phyloP scores from a whole-genome alignment of 2,888 invertebrate genomes.

The Linhomoeus sp. region DNA sequence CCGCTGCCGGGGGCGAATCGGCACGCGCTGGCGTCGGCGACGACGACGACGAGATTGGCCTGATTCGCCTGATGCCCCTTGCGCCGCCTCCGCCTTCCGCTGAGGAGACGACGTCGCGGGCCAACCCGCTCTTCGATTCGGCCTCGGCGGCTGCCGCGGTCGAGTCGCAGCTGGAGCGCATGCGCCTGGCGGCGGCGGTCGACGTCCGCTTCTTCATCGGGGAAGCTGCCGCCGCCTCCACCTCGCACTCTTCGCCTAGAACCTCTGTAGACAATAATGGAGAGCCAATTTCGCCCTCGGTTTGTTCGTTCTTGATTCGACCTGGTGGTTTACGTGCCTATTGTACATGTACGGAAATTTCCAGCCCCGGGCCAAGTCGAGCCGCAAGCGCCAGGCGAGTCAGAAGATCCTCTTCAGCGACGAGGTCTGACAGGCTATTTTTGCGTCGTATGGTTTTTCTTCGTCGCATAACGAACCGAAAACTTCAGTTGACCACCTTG shows the following conservation, averaged over 20 bases:
- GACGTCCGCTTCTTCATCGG: too few species aligned
- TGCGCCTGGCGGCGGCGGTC: too few species aligned
- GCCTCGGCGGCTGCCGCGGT: constrained; percentile 6
- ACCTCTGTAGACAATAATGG: too few species aligned
- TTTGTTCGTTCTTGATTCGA: too few species aligned
- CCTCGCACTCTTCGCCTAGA: too few species aligned
- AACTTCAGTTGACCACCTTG: too few species aligned
- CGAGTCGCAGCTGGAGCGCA: neutral
- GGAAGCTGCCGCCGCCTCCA: too few species aligned
- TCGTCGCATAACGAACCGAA: too few species aligned
- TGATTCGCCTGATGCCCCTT: neutral
- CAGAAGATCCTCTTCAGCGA: constrained; percentile 6
- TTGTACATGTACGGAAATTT: neutral
- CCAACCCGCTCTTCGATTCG: neutral
- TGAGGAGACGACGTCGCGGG: neutral
- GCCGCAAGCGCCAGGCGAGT: constrained; percentile 3
- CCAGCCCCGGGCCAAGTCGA: neutral
- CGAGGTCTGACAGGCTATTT: too few species aligned
- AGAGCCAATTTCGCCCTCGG: too few species aligned
- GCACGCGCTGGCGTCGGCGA: neutral
- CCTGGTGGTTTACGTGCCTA: neutral
- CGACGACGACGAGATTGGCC: too few species aligned
- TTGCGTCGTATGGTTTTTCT: too few species aligned
- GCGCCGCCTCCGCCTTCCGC: neutral
- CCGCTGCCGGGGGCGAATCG: neutral